Percentiles rank a stretch among this genome's conserved stretches.
Evolutionary conservation across 2,888 invertebrate genomes (phyloP).

Genomic region (Chalcosyrphus nemorum): DNA sequence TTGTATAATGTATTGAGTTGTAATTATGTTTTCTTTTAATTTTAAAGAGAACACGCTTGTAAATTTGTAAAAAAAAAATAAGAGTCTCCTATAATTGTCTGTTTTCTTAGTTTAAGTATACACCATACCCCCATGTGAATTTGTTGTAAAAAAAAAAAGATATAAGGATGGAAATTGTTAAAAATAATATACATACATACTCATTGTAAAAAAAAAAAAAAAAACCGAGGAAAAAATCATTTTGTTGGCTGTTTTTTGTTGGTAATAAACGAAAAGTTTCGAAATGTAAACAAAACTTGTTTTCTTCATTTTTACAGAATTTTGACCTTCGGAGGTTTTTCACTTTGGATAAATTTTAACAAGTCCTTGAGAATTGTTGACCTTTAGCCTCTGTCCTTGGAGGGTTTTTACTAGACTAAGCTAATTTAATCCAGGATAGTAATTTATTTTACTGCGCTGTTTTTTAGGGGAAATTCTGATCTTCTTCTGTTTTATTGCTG

Average conservation of each 20-base stretch:
- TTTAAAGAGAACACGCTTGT: conserved; percentile 45
- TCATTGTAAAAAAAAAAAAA: conserved; percentile 63
- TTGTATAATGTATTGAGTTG: conserved; percentile 47
- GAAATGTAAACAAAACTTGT: no score
- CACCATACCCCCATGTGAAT: conserved; percentile 32
- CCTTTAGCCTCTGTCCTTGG: no score
- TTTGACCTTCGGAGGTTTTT: no score
- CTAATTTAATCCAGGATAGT: no score
- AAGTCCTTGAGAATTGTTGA: no score
- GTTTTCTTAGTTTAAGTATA: conserved; percentile 55
- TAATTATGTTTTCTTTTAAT: conserved; percentile 47
- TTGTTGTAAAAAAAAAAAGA: conserved; percentile 25
- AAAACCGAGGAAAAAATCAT: conserved; percentile 50
- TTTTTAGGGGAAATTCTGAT: no score
- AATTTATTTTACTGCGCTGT: no score
- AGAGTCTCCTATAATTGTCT: conserved; percentile 25
- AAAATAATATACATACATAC: conserved; percentile 32
- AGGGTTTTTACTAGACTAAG: no score
- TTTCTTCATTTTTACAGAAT: no score
- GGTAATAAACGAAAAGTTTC: conserved; percentile 55
- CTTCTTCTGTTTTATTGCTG: no score
- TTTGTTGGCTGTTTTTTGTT: conserved; percentile 60
- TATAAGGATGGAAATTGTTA: conserved; percentile 16
- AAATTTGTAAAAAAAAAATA: conserved; percentile 49
- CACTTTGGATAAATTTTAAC: no score